These are phyloP conservation scores for Myanophis thanlyinensis DNA, from an alignment of 2,113 vertebrate species.

Conservation along the genomic window DNA sequence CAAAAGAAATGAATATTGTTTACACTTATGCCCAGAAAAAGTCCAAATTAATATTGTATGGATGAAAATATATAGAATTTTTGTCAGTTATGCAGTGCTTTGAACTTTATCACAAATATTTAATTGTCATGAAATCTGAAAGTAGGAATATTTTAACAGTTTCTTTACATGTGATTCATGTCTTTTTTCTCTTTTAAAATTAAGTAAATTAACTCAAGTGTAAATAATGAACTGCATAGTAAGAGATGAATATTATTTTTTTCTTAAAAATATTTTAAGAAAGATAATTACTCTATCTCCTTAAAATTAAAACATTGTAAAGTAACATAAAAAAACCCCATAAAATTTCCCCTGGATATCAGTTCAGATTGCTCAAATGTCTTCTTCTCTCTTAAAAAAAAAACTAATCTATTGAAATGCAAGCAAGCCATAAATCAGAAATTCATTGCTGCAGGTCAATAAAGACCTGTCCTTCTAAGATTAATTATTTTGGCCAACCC, in stretches of 20 bases:
- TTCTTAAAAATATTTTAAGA: not conserved
- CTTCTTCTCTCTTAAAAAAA: not conserved
- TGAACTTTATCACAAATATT: not conserved
- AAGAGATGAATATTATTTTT: not conserved
- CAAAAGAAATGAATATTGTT: not conserved
- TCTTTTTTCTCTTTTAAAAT: not conserved
- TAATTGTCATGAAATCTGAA: not conserved
- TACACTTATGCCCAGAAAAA: not conserved
- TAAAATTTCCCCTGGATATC: not conserved
- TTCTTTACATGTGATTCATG: not conserved
- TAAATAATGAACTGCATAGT: not conserved
- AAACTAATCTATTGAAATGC: not conserved
- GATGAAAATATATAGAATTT: not conserved
- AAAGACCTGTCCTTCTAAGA: not conserved
- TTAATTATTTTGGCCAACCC: not conserved
- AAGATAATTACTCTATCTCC: not conserved
- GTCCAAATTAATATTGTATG: not conserved
- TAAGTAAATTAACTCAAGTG: not conserved
- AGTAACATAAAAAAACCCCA: not conserved
- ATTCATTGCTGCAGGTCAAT: not conserved
- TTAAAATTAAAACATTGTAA: not conserved
- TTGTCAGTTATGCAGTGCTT: not conserved
- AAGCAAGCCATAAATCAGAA: not conserved
- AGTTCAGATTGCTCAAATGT: not conserved
- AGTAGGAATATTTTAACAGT: not conserved